Conservation (phyloP, 2,888 invertebrate genomes). For the Lottia gigantea region DNA sequence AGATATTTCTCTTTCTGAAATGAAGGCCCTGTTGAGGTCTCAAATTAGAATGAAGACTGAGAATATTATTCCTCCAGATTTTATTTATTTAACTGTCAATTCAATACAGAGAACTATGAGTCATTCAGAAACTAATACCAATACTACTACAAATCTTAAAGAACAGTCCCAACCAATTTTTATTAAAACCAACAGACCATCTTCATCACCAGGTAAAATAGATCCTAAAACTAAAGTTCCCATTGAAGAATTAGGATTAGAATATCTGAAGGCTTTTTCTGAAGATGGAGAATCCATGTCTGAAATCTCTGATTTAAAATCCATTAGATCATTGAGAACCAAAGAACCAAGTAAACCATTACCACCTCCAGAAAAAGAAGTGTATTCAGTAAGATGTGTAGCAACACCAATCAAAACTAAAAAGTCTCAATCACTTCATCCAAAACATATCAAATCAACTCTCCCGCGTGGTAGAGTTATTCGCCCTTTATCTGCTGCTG, state of each 20-base stretch:
- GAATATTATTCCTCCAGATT: conserved; percentile 61
- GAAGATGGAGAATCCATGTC: conserved; percentile 44
- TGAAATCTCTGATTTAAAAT: conserved; percentile 47
- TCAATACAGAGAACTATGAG: conserved; percentile 59
- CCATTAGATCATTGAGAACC: conserved; percentile 42
- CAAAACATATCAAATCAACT: conserved; percentile 51
- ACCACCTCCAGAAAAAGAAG: conserved; percentile 38
- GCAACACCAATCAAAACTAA: conserved; percentile 41
- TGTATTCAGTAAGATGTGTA: conserved; percentile 46
- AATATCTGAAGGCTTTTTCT: conserved; percentile 37
- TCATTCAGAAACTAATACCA: conserved; percentile 47
- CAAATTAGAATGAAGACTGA: conserved; percentile 63
- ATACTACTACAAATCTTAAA: conserved; percentile 49
- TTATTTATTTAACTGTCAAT: conserved; percentile 64
- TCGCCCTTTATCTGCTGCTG: conserved; percentile 56
- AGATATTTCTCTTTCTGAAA: conserved; percentile 59
- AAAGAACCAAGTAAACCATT: conserved; percentile 39
- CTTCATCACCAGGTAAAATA: conserved; percentile 62
- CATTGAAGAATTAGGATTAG: conserved; percentile 49
- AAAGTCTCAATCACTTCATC: conserved; percentile 48
- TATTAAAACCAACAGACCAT: conserved; percentile 44
- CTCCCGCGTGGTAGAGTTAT: conserved; percentile 56
- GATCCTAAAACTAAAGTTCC: conserved; percentile 62
- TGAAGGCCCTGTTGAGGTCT: conserved; percentile 61
- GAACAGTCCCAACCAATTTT: conserved; percentile 20